These are phyloP conservation scores for Apostichopus parvimensis DNA, from an alignment of 35 echinoderm and acorn worm species.

Conservation along the genomic window DNA sequence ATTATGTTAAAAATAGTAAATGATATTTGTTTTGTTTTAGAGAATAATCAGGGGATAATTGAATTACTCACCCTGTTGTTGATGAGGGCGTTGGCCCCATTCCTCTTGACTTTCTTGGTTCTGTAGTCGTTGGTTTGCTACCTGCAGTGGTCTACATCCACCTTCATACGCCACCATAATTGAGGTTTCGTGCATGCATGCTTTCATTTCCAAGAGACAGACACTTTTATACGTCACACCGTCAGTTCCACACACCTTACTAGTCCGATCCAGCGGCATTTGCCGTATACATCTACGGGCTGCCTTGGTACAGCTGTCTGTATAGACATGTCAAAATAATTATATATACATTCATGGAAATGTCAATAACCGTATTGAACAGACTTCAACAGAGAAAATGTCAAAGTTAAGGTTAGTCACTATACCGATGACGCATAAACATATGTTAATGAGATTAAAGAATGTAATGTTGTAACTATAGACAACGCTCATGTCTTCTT, in stretches of 20 bases:
- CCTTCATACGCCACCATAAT: constrained; percentile 2
- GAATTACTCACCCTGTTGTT: not conserved
- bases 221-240: constrained; percentile 43
- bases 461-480: no score
- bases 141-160: not conserved
- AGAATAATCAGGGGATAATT: no score
- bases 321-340: not conserved
- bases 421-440: no score
- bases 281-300: not conserved
- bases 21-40: no score
- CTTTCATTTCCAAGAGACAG: constrained; percentile 9
- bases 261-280: not conserved
- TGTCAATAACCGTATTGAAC: no score
- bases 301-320: constrained; percentile 1
- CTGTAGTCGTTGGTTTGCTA: not conserved
- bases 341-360: no score
- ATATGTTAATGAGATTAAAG: no score
- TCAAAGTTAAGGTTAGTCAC: no score
- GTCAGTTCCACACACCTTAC: constrained; percentile 40
- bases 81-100: not conserved
- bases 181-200: not conserved
- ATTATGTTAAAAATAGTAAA: no score
- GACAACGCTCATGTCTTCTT: no score
- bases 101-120: not conserved
- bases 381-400: no score